Evolutionary conservation across 2,888 invertebrate species (phyloP), one percentile per base, ranked within the genome.

Genomic region (Archips xylosteana): DNA sequence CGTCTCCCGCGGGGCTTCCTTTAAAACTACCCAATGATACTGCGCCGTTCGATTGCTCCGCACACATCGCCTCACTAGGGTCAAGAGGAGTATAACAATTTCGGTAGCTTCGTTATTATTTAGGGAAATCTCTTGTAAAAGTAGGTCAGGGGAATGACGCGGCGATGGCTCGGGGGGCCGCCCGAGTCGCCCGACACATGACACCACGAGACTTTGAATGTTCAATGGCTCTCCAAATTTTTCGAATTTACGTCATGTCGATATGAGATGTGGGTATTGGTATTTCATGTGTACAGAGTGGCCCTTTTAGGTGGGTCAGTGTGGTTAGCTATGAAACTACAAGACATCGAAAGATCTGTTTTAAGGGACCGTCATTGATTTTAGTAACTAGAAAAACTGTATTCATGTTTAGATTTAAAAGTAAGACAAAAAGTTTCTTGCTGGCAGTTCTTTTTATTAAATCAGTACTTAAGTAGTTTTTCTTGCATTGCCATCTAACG

Each of bases 21-120:
- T 77, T 78, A 75, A 77, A 78, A 79, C 77, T 76, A 71, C 72
- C 75, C 77, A 59, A 74, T 76, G 77, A 77, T 76, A 77, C 76
- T 49, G 54, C 63, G 70, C 72, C 47, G 64, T 66, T 74, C 75
- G 77, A 76, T 76, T 75, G 75, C 76, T 72, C 36, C 76, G 69
- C 71, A 32, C 61, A 34, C 68, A 49, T 64, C 66, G 39, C 10
- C 47, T 32, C 45, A 42, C 32, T 13, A 12, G 23, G 54, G 62
- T 57, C 64, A 61, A 54, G 23, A 49, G 49, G 15, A 5, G 36
- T 45, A 36, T 49, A 34, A 51, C 66, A 23, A n/a, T 45, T 45
- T 15, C 54, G 57, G 36, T 71, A 65, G 65, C 65, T 13, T 6
- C 60, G 49, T 49, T 66, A 36, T 51, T 69, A 69, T 61, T 51